Conservation (phyloP, 2,113 vertebrate genomes). For the Actenoides hombroni region DNA sequence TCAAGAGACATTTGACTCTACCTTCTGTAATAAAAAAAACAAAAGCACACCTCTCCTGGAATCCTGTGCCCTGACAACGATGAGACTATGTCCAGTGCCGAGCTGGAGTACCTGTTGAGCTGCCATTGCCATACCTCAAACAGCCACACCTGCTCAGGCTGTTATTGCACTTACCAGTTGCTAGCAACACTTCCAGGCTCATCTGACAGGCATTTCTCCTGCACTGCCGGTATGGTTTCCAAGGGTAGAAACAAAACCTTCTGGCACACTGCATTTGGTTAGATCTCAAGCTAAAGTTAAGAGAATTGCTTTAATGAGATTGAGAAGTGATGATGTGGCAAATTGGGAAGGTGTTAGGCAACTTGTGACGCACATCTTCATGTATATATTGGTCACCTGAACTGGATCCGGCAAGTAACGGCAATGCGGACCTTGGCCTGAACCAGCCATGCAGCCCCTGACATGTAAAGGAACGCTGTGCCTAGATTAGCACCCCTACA, state of each 20-base stretch:
- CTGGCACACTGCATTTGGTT: neutral
- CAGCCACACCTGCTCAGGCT: neutral
- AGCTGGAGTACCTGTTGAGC: neutral
- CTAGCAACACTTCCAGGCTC: neutral
- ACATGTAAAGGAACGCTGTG: neutral
- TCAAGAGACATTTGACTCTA: neutral
- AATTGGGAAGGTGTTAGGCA: neutral
- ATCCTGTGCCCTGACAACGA: neutral
- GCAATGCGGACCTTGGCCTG: neutral
- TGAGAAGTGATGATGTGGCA: neutral
- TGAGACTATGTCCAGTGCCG: rapidly evolving
- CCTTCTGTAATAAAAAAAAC: neutral
- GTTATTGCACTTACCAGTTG: neutral
- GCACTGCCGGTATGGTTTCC: neutral
- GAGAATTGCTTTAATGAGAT: neutral
- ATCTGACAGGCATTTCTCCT: neutral
- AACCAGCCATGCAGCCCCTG: rapidly evolving
- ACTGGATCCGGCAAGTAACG: neutral
- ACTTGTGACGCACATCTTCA: neutral
- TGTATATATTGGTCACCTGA: rapidly evolving
- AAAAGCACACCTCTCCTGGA: neutral
- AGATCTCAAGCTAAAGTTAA: neutral
- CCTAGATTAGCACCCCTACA: neutral
- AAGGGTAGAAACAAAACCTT: neutral
- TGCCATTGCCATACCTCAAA: rapidly evolving